Evolutionary conservation across 2,113 vertebrate species (phyloP), one percentile per base, ranked within the genome.

Genomic region (Amia ocellicauda): DNA sequence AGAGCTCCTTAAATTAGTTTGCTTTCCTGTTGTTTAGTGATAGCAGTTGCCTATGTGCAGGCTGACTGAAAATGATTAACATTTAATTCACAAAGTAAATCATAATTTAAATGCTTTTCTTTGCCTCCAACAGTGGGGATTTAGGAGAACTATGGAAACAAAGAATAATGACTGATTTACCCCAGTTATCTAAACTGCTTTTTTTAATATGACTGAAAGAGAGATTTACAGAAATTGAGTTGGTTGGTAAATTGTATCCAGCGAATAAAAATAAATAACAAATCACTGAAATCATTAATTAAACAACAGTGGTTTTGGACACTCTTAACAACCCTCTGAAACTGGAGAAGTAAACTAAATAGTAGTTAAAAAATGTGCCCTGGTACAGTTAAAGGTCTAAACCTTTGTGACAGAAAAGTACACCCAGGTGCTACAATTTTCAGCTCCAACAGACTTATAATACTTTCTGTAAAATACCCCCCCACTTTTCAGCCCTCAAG

Each of bases 61-160:
- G 56, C 69, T 62, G 56, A 68, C 56, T 58, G 9, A 60, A 68
- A 67, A 40, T 62, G 69, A 72, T 74, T 77, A 72, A 69, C 69
- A 74, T 74, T 77, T 69, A 63, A 65, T 74, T 77, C 36, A 58
- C 62, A 54, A 45, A 63, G 67, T 61, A 64, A 63, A 64, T 66
- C 58, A 50, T 63, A 73, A 76, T 74, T 76, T 63, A 69, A 74
- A 71, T 69, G 67, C 63, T 62, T n/a, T 40, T 70, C 64, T 67
- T 58, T 51, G 64, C 70, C 61, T 68, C 43, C 67, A 72, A 64
- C 69, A 43, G 49, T 45, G 58, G 54, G 58, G 16, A 47, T 69
- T 67, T 53, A 52, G 59, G 67, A 71, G 69, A 63, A 60, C 63
- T 60, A 67, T 53, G 23, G 58, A 59, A 31, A 67, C 69, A 58